Base-by-base conservation (phyloP, 2,797 vertebrate genomes). In the Coranthus polyacanthus region DNA sequence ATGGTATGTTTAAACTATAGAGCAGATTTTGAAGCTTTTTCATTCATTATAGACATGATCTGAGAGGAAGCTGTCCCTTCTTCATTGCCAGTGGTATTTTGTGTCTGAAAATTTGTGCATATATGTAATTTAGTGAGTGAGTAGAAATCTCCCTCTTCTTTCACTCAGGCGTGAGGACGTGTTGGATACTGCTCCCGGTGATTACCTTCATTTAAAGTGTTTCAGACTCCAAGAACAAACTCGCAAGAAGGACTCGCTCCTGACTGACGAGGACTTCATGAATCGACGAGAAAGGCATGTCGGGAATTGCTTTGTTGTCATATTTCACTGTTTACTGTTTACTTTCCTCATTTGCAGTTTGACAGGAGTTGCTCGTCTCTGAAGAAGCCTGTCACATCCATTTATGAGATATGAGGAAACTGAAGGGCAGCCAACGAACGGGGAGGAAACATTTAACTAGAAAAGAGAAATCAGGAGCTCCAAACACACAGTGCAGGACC, bases 331-430 rank as follows among this genome's bases (percentile, higher is more conserved):
- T 29, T 29, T 3, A 29, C 74, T 64, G 75, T 82, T 87, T 71
- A 59, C 58, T 62, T 65, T 32, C 45, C 60, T 69, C 58, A 77
- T 79, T 75, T 81, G 47, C 42, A 17, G 72, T 68, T 55, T 85
- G 88, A 82, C 85, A 76, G 76, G 18, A 55, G 41, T 44, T 26
- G 34, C 68, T 78, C 53, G 58, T 86, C 75, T 76, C 61, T 3
- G 49, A 57, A 8, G 66, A 50, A 17, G 38, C 54, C 56, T 80
- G 80, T 73, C 71, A 79, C 75, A 61, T 65, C 45, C 21, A 21
- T 24, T 83, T 75, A 53, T 0, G 22, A 62, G 39, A 68, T 18
- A 53, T 60, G 50, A 22, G 54, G 43, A 44, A 39, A 38, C 34
- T 3, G 64, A 63, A 57, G 42, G 38, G 49, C 71, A 67, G 52